Evolutionary conservation across 1,140 invertebrate genomes (phyloP).

Genomic region (Centruroides vittatus): DNA sequence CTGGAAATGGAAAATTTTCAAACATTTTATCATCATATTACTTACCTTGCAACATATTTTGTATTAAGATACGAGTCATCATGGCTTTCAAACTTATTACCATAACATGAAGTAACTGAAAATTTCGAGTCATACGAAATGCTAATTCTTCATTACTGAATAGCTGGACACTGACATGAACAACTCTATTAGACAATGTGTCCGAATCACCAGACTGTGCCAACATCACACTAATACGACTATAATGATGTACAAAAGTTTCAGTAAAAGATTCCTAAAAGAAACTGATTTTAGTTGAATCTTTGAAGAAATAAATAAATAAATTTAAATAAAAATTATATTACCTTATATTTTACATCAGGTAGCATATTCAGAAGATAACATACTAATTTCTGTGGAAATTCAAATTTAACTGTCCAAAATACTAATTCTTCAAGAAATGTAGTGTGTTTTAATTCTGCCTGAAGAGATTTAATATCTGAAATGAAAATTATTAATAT

Average conservation of each 20-base stretch:
- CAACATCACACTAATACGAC: constrained; percentile 78
- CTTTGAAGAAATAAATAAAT: background rate
- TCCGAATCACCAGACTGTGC: constrained; percentile 72
- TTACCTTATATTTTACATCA: constrained; percentile 83
- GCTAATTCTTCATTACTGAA: constrained; percentile 89
- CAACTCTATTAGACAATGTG: constrained; percentile 82
- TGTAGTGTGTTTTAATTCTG: constrained; percentile 58
- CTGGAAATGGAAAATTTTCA: too few relatives aligned
- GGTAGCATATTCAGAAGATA: constrained; percentile 90
- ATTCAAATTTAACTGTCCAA: constrained; percentile 95
- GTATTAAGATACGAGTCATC: constrained; percentile 80
- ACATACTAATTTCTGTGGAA: constrained; percentile 91
- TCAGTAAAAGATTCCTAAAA: constrained; percentile 70
- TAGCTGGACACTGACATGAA: constrained; percentile 90
- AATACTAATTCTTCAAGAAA: constrained; percentile 92
- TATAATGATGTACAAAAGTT: constrained; percentile 91
- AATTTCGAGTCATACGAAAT: constrained; percentile 71
- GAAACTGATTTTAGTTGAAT: constrained; percentile 11
- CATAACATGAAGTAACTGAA: constrained; percentile 84
- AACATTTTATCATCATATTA: background rate
- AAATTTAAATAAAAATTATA: background rate
- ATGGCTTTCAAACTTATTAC: constrained; percentile 83
- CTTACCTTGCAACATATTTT: constrained; percentile 68
- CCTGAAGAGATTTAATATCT: background rate
- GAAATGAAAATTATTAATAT: constrained; percentile 15